phyloP scores from a whole-genome alignment of 2,797 vertebrate genomes.

The Aplochiton taeniatus region DNA sequence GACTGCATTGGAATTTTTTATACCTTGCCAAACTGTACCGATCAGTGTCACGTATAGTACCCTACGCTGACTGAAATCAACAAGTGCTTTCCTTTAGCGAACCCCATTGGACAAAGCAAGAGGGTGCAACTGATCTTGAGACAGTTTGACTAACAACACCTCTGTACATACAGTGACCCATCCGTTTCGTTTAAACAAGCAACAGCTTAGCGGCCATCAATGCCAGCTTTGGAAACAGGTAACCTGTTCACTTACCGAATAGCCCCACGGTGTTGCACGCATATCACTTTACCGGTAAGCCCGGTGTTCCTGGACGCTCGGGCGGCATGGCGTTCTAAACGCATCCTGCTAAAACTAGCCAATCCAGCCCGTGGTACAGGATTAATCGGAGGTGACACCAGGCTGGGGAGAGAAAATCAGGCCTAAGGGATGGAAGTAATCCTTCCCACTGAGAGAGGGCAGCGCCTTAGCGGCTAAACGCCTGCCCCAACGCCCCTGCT shows the following conservation, averaged over 20 bases:
- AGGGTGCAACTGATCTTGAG: too few relatives aligned
- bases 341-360: constrained; percentile 60
- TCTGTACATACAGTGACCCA: constrained; percentile 29
- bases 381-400: constrained; percentile 74
- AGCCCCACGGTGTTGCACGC: constrained; percentile 48
- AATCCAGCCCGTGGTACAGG: constrained; percentile 51
- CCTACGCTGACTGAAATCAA: too few relatives aligned
- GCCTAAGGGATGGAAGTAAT: constrained; percentile 68
- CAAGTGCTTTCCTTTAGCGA: too few relatives aligned
- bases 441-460: constrained; percentile 65
- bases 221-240: constrained; percentile 63
- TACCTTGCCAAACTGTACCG: too few relatives aligned
- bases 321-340: constrained; percentile 64
- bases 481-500: constrained; percentile 53
- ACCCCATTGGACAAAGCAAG: too few relatives aligned
- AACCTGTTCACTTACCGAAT: constrained; percentile 59
- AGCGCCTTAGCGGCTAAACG: constrained; percentile 47
- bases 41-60: too few relatives aligned
- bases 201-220: constrained; percentile 57
- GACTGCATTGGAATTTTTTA: too few relatives aligned
- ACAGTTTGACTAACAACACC: neutral
- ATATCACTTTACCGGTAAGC: constrained; percentile 63
- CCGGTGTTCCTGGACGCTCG: constrained; percentile 47
- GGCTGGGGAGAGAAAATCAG: constrained; percentile 59
- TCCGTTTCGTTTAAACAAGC: constrained; percentile 67